Base-by-base conservation (phyloP, 2,888 invertebrate genomes). In the Acrobeloides nanus region DNA sequence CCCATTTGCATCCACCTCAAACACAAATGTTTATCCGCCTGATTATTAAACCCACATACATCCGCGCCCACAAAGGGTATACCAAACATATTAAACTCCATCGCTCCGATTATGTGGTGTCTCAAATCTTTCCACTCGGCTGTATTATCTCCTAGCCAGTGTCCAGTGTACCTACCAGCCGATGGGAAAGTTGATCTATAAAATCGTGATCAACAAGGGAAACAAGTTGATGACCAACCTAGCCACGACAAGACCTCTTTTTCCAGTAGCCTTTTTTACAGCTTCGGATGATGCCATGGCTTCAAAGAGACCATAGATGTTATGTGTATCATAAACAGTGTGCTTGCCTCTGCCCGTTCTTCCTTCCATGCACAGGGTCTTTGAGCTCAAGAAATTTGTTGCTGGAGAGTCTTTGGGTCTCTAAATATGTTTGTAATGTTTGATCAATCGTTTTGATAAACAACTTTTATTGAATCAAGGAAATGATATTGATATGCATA, bases 61-160 rank as follows among this genome's bases (percentile, higher is more conserved):
- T 79, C 79, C 7, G 76, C 66, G 17, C 70, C 74, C 27, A 69
- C 66, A 46, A 68, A 70, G 12, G 74, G 73, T 25, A 68, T 65
- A 8, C 55, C 52, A 53, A 75, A 75, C 35, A 74, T 39, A 54
- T 74, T 74, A 52, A 74, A 74, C 37, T 69, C 69, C 53, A 66
- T 55, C 8, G 52, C 61, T 15, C 65, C 65, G 29, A 60, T 62
- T 26, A 62, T 47, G 0, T 61, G 23, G 3, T 59, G 51, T 4
- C 52, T 78, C 81, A 87, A 80, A 68, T 85, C 85, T 49, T 82
- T 79, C 87, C 87, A 87, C 27, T 79, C 77, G 38, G 86, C 85
- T 59, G 73, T 76, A 50, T 85, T 81, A 75, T 87, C 87, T 0
- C 87, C 87, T 62, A 84, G 83, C 87, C 87, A 87, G 74, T 86